phyloP scores from a whole-genome alignment of 30 jellyfish, hydroid and myxozoan species.

The Aurelia aurita region DNA sequence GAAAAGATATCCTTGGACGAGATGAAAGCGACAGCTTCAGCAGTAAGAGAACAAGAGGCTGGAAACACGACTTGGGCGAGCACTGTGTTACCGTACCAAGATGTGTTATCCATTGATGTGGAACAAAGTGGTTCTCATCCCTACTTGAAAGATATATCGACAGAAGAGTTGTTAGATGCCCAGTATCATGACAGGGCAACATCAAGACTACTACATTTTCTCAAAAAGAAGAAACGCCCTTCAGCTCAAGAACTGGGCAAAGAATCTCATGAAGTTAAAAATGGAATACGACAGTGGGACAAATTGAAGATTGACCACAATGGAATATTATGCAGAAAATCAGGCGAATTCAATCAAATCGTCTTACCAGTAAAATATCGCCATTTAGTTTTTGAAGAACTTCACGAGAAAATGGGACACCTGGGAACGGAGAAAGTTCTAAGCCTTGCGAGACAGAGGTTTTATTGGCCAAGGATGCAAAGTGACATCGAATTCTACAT shows the following conservation, averaged over 20 bases:
- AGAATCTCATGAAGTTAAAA: not conserved
- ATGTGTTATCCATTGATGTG: not conserved
- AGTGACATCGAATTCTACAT: too few species aligned
- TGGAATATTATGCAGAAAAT: not conserved
- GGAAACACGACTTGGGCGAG: slow-evolving; percentile 2
- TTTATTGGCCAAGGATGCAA: too few species aligned
- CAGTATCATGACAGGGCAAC: slow-evolving; percentile 4
- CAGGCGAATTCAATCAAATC: slow-evolving; percentile 14
- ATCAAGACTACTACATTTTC: not conserved
- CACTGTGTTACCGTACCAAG: not conserved
- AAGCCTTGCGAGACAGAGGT: slow-evolving; percentile 16
- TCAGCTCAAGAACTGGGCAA: not conserved
- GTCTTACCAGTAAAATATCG: slow-evolving; percentile 8
- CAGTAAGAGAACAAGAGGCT: not conserved
- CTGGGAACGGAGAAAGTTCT: slow-evolving; percentile 40
- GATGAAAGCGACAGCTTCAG: slow-evolving; percentile 11
- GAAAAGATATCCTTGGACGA: slow-evolving; percentile 5
- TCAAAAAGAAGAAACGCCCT: not conserved
- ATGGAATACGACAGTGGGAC: not conserved
- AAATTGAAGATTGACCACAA: not conserved
- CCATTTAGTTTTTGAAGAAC: not conserved
- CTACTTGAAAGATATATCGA: not conserved
- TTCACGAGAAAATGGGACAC: slow-evolving; percentile 69
- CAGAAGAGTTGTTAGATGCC: slow-evolving; percentile 3
- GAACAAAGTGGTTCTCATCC: not conserved